Evolutionary conservation across 2,113 vertebrate species (phyloP).

Genomic region (Oriolus oriolus): DNA sequence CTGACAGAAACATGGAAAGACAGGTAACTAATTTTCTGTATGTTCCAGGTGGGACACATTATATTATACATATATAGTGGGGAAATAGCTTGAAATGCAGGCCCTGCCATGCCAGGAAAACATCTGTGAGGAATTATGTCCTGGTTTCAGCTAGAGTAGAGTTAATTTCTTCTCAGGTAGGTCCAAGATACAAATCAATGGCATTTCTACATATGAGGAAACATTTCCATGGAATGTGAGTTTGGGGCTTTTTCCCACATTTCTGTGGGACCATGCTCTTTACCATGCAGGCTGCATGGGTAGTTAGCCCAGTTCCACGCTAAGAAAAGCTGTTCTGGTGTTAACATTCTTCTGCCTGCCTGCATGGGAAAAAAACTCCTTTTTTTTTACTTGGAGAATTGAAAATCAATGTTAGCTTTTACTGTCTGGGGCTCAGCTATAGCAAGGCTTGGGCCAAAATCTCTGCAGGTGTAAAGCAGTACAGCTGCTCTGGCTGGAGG

Average conservation of each 20-base stretch:
- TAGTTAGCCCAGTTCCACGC: neutral
- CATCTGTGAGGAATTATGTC: neutral
- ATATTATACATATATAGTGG: neutral
- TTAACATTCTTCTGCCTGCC: neutral
- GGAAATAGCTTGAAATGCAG: neutral
- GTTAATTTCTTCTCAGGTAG: neutral
- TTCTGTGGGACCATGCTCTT: neutral
- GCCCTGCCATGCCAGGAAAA: slow-evolving; percentile 7
- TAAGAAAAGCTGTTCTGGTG: neutral
- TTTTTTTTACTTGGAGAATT: neutral
- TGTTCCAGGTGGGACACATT: neutral
- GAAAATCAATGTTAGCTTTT: slow-evolving; percentile 43
- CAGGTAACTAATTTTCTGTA: neutral
- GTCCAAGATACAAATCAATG: neutral
- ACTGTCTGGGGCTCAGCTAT: neutral
- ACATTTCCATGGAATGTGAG: neutral
- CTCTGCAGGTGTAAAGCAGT: neutral
- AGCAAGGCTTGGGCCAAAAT: slow-evolving; percentile 7
- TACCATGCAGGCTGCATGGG: neutral
- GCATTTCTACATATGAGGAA: neutral
- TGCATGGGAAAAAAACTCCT: neutral
- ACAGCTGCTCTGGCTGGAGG: neutral
- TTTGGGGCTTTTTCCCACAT: neutral
- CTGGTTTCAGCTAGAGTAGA: neutral
- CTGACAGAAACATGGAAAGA: neutral